Evolutionary conservation across 92 coral and sea anemone genomes (phyloP).

Genomic region (Scolanthus callimorphus): DNA sequence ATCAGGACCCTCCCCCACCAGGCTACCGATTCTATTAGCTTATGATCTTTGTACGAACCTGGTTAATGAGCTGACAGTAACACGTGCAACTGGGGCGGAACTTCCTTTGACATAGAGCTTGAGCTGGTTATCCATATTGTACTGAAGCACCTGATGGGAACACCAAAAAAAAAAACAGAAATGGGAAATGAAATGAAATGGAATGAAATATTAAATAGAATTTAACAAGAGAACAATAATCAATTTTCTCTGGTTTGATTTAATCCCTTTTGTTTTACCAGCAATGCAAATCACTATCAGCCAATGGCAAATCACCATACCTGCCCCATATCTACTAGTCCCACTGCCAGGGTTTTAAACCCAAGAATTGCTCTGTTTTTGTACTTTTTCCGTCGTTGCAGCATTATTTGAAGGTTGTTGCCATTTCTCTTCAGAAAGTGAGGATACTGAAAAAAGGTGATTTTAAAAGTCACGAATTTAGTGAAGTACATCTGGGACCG

Average conservation of each 20-base stretch:
- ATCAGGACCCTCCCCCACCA: background rate
- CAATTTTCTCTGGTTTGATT: too few relatives aligned
- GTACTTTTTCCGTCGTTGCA: constrained; percentile 93
- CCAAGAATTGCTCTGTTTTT: constrained; percentile 94
- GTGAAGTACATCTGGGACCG: too few relatives aligned
- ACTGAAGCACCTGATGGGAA: constrained; percentile 71
- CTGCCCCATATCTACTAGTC: constrained; percentile 99
- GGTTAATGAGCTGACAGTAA: constrained; percentile 89
- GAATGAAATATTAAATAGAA: too few relatives aligned
- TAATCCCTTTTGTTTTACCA: too few relatives aligned
- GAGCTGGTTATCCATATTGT: constrained; percentile 83
- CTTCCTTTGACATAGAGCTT: constrained; percentile 85
- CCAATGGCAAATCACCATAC: too few relatives aligned
- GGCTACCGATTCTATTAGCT: too few relatives aligned
- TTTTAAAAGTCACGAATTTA: too few relatives aligned
- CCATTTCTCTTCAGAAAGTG: constrained; percentile 94
- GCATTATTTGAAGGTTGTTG: constrained; percentile 91
- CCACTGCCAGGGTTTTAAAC: constrained; percentile 93
- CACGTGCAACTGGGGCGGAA: constrained; percentile 73
- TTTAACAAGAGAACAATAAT: too few relatives aligned
- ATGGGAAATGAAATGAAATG: too few relatives aligned
- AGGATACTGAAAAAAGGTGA: constrained; percentile 76
- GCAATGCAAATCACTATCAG: too few relatives aligned
- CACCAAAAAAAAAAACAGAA: too few relatives aligned
- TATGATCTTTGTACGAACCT: constrained; percentile 76